phyloP scores from a whole-genome alignment of 37 sponge, comb jelly and placozoan species.

The Oopsacas minuta region DNA sequence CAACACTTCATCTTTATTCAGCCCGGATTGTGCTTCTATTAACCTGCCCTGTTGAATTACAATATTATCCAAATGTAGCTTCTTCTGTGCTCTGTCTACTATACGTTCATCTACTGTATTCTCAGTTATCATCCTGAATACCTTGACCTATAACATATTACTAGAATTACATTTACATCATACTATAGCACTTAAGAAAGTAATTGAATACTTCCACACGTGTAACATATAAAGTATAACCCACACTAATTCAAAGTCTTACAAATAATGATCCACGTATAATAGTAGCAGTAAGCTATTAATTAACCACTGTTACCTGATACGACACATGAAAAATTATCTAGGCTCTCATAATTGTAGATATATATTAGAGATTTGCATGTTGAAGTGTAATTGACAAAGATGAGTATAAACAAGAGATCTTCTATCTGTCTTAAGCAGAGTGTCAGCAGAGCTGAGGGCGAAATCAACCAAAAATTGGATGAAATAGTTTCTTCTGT shows the following conservation, averaged over 20 bases:
- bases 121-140: conserved; percentile 84
- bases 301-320: not conserved
- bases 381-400: not conserved
- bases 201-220: no score
- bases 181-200: not conserved
- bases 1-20: conserved; percentile 92
- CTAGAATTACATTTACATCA: not conserved
- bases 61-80: conserved; percentile 75
- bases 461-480: not conserved
- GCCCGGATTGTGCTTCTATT: conserved; percentile 57
- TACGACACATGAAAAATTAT: not conserved
- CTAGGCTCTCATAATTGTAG: not conserved
- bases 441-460: not conserved
- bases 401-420: not conserved
- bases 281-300: not conserved
- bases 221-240: no score
- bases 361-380: not conserved
- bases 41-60: conserved; percentile 98
- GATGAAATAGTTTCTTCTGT: not conserved
- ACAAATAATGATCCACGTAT: no score
- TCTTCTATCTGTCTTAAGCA: not conserved
- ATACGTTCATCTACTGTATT: conserved; percentile 95
- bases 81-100: conserved; percentile 93
- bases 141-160: not conserved
- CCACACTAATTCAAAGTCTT: no score